A percentile compares a stretch with the other conserved stretches of the same genome.
phyloP scores from a whole-genome alignment of 2,888 invertebrate species.

The Drosophila mimica region DNA sequence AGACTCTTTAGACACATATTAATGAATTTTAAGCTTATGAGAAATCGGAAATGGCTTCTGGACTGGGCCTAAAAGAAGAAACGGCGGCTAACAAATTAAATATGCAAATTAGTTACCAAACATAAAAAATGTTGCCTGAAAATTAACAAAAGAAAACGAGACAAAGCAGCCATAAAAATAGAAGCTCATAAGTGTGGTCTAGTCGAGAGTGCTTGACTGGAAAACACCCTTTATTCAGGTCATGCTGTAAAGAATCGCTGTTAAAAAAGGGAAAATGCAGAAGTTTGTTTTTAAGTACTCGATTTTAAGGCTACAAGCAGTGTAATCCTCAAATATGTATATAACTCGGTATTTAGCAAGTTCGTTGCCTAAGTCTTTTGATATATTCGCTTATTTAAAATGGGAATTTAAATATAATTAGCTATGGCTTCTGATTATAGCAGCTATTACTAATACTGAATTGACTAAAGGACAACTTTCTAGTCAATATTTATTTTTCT shows the following conservation, averaged over 20 bases:
- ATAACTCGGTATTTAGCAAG: background rate
- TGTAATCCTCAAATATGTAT: background rate
- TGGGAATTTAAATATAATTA: background rate
- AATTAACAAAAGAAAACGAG: slow-evolving; percentile 39
- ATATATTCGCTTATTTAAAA: background rate
- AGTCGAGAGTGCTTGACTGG: slow-evolving; percentile 2
- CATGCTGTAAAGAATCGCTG: background rate
- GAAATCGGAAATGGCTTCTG: slow-evolving; percentile 47
- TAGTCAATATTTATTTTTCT: background rate
- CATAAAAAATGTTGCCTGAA: slow-evolving; percentile 22
- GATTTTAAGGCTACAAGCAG: background rate
- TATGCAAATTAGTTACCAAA: slow-evolving; percentile 62
- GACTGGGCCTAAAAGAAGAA: slow-evolving; percentile 4
- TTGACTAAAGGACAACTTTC: background rate
- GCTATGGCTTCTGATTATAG: background rate
- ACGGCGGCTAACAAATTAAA: slow-evolving; percentile 62
- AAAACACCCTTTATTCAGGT: slow-evolving; percentile 10
- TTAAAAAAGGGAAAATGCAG: background rate
- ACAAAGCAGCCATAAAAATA: slow-evolving; percentile 8
- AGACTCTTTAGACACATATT: slow-evolving; percentile 47
- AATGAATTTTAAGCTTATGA: slow-evolving; percentile 39
- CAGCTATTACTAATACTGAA: background rate
- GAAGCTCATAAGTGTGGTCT: slow-evolving; percentile 9
- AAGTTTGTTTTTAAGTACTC: background rate
- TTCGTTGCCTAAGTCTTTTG: slow-evolving; percentile 40